Conservation (phyloP, 2,113 vertebrate species). For the Hiodon alosoides region DNA sequence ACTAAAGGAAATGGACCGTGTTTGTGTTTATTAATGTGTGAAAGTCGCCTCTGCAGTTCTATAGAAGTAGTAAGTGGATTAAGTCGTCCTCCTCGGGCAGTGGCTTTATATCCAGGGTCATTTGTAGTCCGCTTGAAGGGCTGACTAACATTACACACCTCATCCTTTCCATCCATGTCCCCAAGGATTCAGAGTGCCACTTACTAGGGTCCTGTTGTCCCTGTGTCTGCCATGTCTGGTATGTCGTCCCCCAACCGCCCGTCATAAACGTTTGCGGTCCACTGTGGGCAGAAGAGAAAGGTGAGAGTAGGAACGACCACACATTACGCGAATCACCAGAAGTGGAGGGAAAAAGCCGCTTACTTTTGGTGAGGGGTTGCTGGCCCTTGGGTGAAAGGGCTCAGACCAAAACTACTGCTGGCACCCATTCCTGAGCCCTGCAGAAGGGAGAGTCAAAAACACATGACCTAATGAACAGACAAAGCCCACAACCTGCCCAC, state of each 20-base stretch:
- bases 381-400: constrained; percentile 85
- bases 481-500: too few relatives aligned
- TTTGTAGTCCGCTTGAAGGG: too few relatives aligned
- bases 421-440: constrained; percentile 81
- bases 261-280: constrained; percentile 89
- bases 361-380: constrained; percentile 92
- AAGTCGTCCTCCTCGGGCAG: too few relatives aligned
- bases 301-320: constrained; percentile 4
- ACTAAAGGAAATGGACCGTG: too few relatives aligned
- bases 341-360: constrained; percentile 36
- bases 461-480: too few relatives aligned
- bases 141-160: too few relatives aligned
- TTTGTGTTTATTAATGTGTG: too few relatives aligned
- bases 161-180: too few relatives aligned
- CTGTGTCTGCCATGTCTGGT: constrained; percentile 95
- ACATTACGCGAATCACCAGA: neutral
- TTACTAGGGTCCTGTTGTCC: constrained; percentile 90
- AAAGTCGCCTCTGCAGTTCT: too few relatives aligned
- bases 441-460: constrained; percentile 13
- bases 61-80: too few relatives aligned
- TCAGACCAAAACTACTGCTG: constrained; percentile 82
- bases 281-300: constrained; percentile 50
- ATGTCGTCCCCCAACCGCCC: constrained; percentile 90
- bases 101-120: too few relatives aligned
- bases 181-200: constrained; percentile 30